These are phyloP conservation scores for Ageneiosus marmoratus DNA, from an alignment of 2,113 vertebrate species.

Conservation along the genomic window DNA sequence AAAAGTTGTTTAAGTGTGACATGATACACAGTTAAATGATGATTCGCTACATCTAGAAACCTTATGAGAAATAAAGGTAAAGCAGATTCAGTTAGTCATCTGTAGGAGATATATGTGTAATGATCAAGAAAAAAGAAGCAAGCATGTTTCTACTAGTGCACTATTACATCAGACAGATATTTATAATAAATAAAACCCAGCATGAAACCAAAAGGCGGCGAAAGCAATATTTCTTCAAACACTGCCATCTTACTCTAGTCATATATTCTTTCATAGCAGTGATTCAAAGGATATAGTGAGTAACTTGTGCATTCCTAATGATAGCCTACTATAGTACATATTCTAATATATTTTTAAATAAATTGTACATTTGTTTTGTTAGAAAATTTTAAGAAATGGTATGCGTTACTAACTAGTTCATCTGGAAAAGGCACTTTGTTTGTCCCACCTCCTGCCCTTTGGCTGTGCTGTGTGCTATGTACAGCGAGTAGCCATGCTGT, in stretches of 20 bases:
- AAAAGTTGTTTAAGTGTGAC: neutral
- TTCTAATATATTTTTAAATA: neutral
- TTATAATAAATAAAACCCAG: neutral
- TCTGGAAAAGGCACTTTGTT: neutral
- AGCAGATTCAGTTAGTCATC: neutral
- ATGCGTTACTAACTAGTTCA: neutral
- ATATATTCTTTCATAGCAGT: neutral
- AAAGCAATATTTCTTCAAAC: neutral
- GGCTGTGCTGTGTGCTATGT: neutral
- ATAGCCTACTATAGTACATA: neutral
- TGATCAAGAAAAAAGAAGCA: neutral
- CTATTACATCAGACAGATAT: neutral
- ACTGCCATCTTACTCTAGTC: neutral
- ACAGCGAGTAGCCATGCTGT: slow-evolving; percentile 9
- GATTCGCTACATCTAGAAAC: neutral
- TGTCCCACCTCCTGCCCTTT: neutral
- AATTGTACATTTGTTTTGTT: neutral
- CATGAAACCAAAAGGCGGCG: neutral
- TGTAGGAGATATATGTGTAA: neutral
- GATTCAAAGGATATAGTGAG: neutral
- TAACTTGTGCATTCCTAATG: neutral
- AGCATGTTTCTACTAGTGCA: neutral
- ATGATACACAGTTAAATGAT: neutral
- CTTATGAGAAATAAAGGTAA: neutral
- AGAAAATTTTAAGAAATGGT: neutral